A percentile compares a stretch with the other conserved stretches of the same genome.
phyloP scores from a whole-genome alignment of 2,113 vertebrate genomes.

The Plestiodon gilberti region DNA sequence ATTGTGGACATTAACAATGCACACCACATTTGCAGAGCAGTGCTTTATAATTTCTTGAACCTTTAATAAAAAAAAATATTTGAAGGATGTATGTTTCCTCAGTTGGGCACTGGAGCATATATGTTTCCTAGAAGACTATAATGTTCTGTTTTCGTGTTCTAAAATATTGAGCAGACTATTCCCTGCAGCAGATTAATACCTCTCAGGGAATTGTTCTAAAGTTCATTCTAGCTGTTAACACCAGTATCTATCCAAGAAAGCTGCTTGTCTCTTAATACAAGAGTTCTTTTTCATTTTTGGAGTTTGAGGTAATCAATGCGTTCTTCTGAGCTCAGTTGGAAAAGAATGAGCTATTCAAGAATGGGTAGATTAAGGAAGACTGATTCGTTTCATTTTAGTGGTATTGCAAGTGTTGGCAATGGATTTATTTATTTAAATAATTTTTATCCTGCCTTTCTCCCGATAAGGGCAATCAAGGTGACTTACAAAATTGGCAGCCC shows the following conservation, averaged over 20 bases:
- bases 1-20: not conserved
- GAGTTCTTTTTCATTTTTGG: not conserved
- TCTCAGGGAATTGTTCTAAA: not conserved
- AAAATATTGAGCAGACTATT: not conserved
- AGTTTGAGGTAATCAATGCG: not conserved
- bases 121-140: no score
- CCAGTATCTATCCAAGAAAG: not conserved
- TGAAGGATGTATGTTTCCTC: not conserved
- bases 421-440: no score
- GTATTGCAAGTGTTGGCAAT: not conserved
- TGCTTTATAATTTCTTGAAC: not conserved
- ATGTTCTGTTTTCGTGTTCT: not conserved
- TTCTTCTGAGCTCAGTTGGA: not conserved
- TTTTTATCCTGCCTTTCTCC: no score
- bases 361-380: not conserved
- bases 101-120: no score
- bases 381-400: not conserved
- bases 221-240: not conserved
- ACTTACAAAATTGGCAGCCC: no score
- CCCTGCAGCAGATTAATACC: not conserved
- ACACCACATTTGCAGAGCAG: no score
- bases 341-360: not conserved
- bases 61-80: not conserved
- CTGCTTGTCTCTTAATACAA: not conserved
- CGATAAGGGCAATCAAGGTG: no score